These are phyloP conservation scores for Anoplius nigerrimus DNA, from an alignment of 2,888 invertebrate species.

Conservation along the genomic window DNA sequence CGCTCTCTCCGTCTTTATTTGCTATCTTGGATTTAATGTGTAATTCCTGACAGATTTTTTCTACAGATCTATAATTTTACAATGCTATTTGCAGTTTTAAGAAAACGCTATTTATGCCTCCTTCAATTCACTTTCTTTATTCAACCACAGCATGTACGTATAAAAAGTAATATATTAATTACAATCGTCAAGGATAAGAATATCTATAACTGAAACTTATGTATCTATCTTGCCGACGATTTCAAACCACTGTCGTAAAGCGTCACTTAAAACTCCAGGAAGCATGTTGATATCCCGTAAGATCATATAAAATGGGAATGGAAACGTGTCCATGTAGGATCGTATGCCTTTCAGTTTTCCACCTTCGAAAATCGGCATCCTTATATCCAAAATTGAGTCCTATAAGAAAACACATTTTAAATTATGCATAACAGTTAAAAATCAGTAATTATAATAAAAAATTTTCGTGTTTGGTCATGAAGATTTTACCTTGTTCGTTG, in stretches of 20 bases:
- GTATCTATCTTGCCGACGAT: constrained; percentile 83
- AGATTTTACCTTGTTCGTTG: constrained; percentile 85
- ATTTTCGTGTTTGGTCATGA: neutral
- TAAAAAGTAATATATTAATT: no score
- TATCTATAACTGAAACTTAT: no score
- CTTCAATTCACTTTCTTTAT: no score
- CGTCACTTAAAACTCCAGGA: constrained; percentile 94
- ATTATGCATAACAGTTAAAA: neutral
- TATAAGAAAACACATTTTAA: constrained; percentile 72
- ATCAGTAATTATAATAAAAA: neutral
- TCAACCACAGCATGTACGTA: no score
- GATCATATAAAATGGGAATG: constrained; percentile 98
- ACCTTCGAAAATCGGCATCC: constrained; percentile 84
- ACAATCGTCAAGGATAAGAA: no score
- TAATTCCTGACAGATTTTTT: no score
- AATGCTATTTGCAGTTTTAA: no score
- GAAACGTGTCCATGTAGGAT: constrained; percentile 95
- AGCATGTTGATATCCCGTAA: constrained; percentile 91
- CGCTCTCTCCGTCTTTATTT: no score
- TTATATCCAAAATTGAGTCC: constrained; percentile 94
- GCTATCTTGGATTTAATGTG: no score
- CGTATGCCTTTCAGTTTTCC: constrained; percentile 80
- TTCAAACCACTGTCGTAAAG: constrained; percentile 99
- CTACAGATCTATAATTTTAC: no score
- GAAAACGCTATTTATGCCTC: no score